Conservation (phyloP, 2,797 vertebrate species). For the Cyprinodon diabolis region DNA sequence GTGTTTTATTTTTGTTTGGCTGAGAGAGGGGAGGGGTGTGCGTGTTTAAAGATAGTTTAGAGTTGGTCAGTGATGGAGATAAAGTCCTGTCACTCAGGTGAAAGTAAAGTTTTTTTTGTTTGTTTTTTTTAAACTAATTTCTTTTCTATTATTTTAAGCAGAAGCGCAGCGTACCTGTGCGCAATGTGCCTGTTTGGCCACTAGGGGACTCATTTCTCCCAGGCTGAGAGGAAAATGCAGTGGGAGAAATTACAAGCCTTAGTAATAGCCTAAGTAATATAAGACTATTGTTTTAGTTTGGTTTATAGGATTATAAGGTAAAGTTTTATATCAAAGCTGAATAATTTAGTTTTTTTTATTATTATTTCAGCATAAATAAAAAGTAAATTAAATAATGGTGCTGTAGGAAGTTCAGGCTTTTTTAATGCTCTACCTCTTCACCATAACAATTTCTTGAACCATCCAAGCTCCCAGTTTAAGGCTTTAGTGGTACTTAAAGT, state of each 20-base stretch:
- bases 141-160: conserved; percentile 40
- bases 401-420: neutral
- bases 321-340: neutral
- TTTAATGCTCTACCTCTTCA: neutral
- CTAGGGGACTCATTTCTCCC: conserved; percentile 93
- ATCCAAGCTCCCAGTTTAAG: no score
- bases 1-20: conserved; percentile 30
- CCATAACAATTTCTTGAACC: no score
- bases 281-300: neutral
- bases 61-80: conserved; percentile 40
- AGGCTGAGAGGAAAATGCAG: conserved; percentile 58
- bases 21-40: neutral
- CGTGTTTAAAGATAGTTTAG: conserved; percentile 49
- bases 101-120: conserved; percentile 34
- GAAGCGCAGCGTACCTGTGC: conserved; percentile 76
- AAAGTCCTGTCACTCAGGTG: conserved; percentile 52
- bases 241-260: conserved; percentile 13
- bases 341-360: neutral
- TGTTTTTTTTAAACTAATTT: no score
- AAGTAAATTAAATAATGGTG: neutral
- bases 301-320: neutral
- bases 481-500: no score
- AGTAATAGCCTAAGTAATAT: neutral
- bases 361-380: conserved; percentile 59
- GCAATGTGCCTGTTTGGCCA: conserved; percentile 82